Percentiles rank a stretch among this genome's conserved stretches.
These are phyloP conservation scores for Micromussa lordhowensis DNA, from an alignment of 92 coral and sea anemone species.

Conservation along the genomic window DNA sequence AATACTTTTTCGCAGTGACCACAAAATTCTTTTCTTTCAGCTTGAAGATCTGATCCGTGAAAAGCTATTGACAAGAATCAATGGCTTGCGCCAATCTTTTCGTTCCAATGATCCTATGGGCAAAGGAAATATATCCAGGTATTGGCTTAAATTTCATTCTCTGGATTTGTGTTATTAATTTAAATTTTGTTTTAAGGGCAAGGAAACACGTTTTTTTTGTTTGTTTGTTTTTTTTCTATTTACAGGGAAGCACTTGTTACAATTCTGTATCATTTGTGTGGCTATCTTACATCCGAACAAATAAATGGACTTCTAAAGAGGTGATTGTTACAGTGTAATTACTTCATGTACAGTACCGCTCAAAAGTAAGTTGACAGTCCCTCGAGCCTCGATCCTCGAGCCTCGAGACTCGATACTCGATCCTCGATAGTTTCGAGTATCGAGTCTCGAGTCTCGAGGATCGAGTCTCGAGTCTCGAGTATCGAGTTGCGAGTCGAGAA, in stretches of 20 bases:
- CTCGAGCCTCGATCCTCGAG: no score
- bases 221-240: background rate
- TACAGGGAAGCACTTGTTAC: slow-evolving; percentile 83
- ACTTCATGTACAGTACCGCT: no score
- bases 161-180: background rate
- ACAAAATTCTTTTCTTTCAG: slow-evolving; percentile 34
- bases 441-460: no score
- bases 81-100: slow-evolving; percentile 85
- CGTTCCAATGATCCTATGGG: slow-evolving; percentile 84
- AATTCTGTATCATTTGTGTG: slow-evolving; percentile 86
- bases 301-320: slow-evolving; percentile 79
- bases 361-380: no score
- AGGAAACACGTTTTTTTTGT: background rate
- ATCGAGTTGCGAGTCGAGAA: no score
- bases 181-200: background rate
- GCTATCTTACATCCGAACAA: slow-evolving; percentile 78
- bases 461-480: no score
- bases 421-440: no score
- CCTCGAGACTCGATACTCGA: no score
- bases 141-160: background rate
- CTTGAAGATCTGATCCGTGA: slow-evolving; percentile 82
- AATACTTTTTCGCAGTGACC: no score
- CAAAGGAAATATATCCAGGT: slow-evolving; percentile 88
- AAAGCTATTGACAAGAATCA: slow-evolving; percentile 69
- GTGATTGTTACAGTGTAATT: no score